Percentiles rank a stretch among this genome's conserved stretches.
These are phyloP conservation scores for Turritopsis dohrnii DNA, from an alignment of 30 jellyfish, hydroid and myxozoan genomes.

Conservation along the genomic window DNA sequence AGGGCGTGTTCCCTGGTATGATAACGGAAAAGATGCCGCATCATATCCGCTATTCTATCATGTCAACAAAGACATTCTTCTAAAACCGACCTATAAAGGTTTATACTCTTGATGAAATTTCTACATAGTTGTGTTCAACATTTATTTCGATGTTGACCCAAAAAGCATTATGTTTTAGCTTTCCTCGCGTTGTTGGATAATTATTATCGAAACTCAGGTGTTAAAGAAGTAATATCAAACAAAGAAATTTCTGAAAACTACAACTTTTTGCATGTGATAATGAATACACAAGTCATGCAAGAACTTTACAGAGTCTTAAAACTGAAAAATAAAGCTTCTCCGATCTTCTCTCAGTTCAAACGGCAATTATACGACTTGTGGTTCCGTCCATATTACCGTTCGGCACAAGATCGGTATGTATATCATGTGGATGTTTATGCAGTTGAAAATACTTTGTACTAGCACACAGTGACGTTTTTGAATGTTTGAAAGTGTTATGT, in stretches of 20 bases:
- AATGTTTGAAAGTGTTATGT: too few species aligned
- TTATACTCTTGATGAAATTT: neutral
- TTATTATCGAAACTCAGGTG: constrained; percentile 67
- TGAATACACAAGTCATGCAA: constrained; percentile 53
- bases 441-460: too few species aligned
- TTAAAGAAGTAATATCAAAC: constrained; percentile 56
- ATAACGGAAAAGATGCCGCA: constrained; percentile 9
- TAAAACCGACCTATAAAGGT: constrained; percentile 37
- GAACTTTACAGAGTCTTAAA: constrained; percentile 59
- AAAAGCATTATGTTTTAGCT: constrained; percentile 34
- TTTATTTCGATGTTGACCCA: neutral
- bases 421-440: too few species aligned
- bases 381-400: constrained; percentile 67
- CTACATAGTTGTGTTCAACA: neutral
- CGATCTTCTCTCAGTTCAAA: constrained; percentile 39
- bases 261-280: constrained; percentile 45
- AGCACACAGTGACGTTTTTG: too few species aligned
- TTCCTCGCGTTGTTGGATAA: constrained; percentile 78
- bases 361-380: constrained; percentile 62
- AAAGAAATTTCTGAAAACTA: constrained; percentile 63
- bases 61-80: constrained; percentile 5
- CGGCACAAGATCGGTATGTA: constrained; percentile 61
- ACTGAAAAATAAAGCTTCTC: constrained; percentile 33
- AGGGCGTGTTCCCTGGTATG: constrained; percentile 30
- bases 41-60: constrained; percentile 4